phyloP scores from a whole-genome alignment of 1,140 invertebrate genomes.

The Druon quercuslanigerum region DNA sequence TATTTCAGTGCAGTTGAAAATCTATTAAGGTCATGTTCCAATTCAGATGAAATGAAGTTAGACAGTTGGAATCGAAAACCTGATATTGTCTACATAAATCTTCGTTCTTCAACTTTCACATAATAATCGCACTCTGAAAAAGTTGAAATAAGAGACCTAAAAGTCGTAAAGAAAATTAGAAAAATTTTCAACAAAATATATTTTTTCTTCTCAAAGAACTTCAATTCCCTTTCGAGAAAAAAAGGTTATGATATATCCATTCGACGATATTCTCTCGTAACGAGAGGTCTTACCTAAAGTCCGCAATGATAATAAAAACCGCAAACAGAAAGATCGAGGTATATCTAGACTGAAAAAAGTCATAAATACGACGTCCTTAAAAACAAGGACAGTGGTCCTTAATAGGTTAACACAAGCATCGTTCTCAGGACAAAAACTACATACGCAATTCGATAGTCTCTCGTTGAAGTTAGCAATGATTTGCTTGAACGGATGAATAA shows the following conservation, averaged over 20 bases:
- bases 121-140: neutral
- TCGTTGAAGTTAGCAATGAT: slow-evolving; percentile 27
- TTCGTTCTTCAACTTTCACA: slow-evolving; percentile 11
- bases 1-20: neutral
- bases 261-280: no score
- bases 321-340: no score
- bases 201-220: no score
- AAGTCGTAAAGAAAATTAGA: neutral
- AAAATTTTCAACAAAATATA: neutral
- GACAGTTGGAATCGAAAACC: slow-evolving; percentile 1
- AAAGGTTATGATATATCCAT: no score
- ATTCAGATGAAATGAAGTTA: slow-evolving; percentile 5
- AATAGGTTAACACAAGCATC: neutral
- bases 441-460: neutral
- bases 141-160: neutral
- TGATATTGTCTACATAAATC: slow-evolving; percentile 10
- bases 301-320: no score
- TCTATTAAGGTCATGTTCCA: slow-evolving; percentile 4
- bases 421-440: neutral
- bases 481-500: slow-evolving; percentile 21
- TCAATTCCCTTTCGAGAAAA: no score
- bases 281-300: no score
- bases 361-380: slow-evolving; percentile 26
- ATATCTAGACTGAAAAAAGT: slow-evolving; percentile 4
- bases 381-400: slow-evolving; percentile 27